Evolutionary conservation across 2,888 invertebrate genomes (phyloP), one percentile per base, ranked within the genome.

Genomic region (Mechanitis messenoides): DNA sequence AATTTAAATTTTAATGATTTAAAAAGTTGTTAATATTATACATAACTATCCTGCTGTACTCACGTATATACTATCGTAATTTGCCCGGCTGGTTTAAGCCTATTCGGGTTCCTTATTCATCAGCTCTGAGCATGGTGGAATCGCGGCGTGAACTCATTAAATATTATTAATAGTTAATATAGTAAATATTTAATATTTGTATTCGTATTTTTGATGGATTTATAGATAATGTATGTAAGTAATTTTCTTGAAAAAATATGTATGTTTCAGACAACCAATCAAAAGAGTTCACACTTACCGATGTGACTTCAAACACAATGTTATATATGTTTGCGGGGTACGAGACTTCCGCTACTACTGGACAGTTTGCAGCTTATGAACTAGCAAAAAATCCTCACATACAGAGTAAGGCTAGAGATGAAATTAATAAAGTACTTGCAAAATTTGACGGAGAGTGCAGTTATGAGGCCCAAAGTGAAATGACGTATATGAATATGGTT

Each of bases 251-350:
- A 62, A 46, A 56, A 46, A 35, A 59, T n/a, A 3, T 50, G 45
- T 54, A 35, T 45, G 53, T 28, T 33, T 28, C n/a, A 53, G 38
- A 53, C 35, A 35, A 57, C 45, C 45, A 53, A 33, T 55, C 45
- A 9, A 7, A 50, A 45, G 55, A 61, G 45, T 86, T 91, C 59
- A 81, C 87, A 2, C 84, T 91, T 74, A 82, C 80, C 11, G 87
- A 91, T 59, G 81, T 92, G 35, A 88, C 88, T 0, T 91, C 92
- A 0, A 92, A 92, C 62, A 86, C 91, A 0, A 89, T 92, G 77
- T 72, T 92, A 28, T 92, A 92, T 73, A 91, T 92, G 81, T 78
- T 91, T n/a, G 92, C 93, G 12, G 94, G 94, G 0, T 92, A 93
- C 67, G 93, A 93, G 74, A 92, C 93, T 0, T 92, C 92, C 0